Evolutionary conservation across 1,140 invertebrate species (phyloP).

Genomic region (Tetramorium simillimum): DNA sequence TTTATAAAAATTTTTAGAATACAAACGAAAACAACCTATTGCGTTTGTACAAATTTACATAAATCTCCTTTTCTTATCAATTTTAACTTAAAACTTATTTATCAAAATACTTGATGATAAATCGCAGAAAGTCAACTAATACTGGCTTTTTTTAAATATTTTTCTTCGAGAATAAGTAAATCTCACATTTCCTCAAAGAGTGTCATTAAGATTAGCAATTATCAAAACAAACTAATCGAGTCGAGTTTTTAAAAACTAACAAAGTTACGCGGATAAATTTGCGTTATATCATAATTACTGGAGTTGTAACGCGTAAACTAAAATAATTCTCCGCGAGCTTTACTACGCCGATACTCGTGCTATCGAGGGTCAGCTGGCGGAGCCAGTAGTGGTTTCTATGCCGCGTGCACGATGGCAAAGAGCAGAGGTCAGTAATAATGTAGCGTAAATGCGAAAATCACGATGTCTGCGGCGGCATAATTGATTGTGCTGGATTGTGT

Average conservation of each 20-base stretch:
- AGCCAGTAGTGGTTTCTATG: slow-evolving; percentile 54
- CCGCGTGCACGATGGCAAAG: slow-evolving; percentile 51
- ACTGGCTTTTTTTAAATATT: neutral
- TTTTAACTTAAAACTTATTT: neutral
- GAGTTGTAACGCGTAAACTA: slow-evolving; percentile 9
- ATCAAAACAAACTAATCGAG: neutral
- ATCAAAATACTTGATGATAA: neutral
- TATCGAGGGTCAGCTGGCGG: slow-evolving; percentile 65
- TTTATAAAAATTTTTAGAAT: neutral
- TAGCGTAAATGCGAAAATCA: slow-evolving; percentile 61
- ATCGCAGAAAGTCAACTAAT: neutral
- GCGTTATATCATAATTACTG: slow-evolving; percentile 36
- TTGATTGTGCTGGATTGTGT: slow-evolving; percentile 22
- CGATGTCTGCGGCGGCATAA: slow-evolving; percentile 4
- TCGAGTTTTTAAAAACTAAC: neutral
- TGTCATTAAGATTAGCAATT: neutral
- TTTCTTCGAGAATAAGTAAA: neutral
- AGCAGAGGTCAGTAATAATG: slow-evolving; percentile 62
- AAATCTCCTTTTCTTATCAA: neutral
- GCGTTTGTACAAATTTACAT: neutral
- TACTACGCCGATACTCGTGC: slow-evolving; percentile 39
- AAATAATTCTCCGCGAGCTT: slow-evolving; percentile 40
- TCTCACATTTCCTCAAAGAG: neutral
- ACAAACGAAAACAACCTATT: neutral
- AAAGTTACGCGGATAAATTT: neutral